A percentile compares a stretch with the other conserved stretches of the same genome.
phyloP scores from a whole-genome alignment of 2,113 vertebrate species.

The Delphinus delphis region DNA sequence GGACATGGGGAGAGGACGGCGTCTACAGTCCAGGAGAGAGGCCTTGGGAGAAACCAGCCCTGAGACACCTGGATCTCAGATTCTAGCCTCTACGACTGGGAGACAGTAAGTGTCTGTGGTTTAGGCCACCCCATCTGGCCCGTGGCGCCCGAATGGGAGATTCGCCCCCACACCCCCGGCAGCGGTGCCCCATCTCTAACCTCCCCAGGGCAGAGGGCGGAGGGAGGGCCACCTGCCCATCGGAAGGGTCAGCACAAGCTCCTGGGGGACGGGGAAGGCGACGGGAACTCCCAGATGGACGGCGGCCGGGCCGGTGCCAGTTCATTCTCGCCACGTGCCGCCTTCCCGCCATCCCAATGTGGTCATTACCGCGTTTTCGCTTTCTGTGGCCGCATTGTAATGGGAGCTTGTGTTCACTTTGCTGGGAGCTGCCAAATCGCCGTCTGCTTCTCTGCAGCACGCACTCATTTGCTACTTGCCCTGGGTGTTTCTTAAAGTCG shows the following conservation, averaged over 20 bases:
- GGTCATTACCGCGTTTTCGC: not conserved
- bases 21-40: not conserved
- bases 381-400: slow-evolving; percentile 34
- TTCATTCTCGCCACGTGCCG: not conserved
- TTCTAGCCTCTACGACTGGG: rapidly evolving
- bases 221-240: too few species aligned
- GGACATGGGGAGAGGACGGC: rapidly evolving
- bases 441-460: not conserved
- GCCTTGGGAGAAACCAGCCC: not conserved
- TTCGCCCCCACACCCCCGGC: not conserved
- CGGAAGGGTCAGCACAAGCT: rapidly evolving
- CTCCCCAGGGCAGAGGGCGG: too few species aligned
- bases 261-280: not conserved
- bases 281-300: not conserved
- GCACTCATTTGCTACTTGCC: not conserved
- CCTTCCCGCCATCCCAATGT: not conserved
- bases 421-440: slow-evolving; percentile 41
- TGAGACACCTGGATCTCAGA: rapidly evolving
- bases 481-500: slow-evolving; percentile 10
- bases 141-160: rapidly evolving
- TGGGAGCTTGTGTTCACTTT: slow-evolving; percentile 58
- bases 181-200: not conserved
- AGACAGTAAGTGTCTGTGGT: rapidly evolving
- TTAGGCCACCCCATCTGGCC: rapidly evolving
- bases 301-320: rapidly evolving